Base-by-base conservation (phyloP, 1,140 invertebrate species). In the Schlechtendalia chinensis region DNA sequence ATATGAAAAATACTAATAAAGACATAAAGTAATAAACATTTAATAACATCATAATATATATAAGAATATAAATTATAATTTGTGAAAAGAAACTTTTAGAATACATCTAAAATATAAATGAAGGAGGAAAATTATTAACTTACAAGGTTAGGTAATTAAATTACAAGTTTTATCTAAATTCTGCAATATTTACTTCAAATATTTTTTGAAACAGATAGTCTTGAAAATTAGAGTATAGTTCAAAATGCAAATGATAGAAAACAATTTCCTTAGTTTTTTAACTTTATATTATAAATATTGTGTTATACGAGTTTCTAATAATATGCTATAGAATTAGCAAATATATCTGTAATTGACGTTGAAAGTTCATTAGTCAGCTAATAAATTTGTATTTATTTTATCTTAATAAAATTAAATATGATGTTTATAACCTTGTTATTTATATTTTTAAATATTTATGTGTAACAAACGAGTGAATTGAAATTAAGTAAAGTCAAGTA, bases 61-160 rank as follows among this genome's bases (percentile, higher is more conserved):
- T 39, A 65, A 17, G 17, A 65, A 65, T 8, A n/a, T 32, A 65
- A 63, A 65, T 32, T n/a, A 65, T 39, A n/a, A 65, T 39, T 39
- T 0, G 19, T 65, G 27, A 29, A 17, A 61, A 61, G 16, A 61
- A 61, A 19, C 27, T 65, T 1, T 19, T 39, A 11, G 10, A 65
- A 65, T 65, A 65, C 1, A 12, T 11, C n/a, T 29, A 29, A 10
- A 63, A 63, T 32, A 27, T 29, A 63, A 29, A 32, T 6, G 24
- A 16, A 29, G 17, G 17, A 32, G 27, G 19, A 8, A 39, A 39
- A 39, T 39, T 39, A 39, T 39, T 39, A 39, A 8, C 8, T 39
- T 39, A n/a, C n/a, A n/a, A n/a, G n/a, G n/a, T n/a, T n/a, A n/a
- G n/a, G n/a, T n/a, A n/a, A n/a, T n/a, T n/a, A 3, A 8, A 39